Percentiles rank a stretch among this genome's conserved stretches.
Evolutionary conservation across 2,113 vertebrate genomes (phyloP).

Genomic region (Myotis brandtii): DNA sequence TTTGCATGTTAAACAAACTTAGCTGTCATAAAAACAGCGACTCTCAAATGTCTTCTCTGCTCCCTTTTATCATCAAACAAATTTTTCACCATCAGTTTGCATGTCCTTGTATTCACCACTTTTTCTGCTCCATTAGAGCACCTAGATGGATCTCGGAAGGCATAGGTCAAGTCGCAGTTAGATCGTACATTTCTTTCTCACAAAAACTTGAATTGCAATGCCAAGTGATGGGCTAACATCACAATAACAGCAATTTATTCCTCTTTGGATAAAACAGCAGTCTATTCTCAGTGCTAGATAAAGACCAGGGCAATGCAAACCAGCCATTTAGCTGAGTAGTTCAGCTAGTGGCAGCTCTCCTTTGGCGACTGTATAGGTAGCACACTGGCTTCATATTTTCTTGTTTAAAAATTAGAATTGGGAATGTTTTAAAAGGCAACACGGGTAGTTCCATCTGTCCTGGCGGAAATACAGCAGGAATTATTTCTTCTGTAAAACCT

Average conservation of each 20-base stretch:
- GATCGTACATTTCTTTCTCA: slow-evolving; percentile 91
- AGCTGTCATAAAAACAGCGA: slow-evolving; percentile 73
- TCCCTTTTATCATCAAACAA: slow-evolving; percentile 82
- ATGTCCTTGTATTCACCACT: slow-evolving; percentile 85
- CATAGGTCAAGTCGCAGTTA: slow-evolving; percentile 91
- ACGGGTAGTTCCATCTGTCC: slow-evolving; percentile 66
- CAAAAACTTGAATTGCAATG: slow-evolving; percentile 92
- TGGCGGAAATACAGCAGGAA: slow-evolving; percentile 51
- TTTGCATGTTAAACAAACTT: slow-evolving; percentile 82
- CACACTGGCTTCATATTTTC: slow-evolving; percentile 82
- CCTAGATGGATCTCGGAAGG: slow-evolving; percentile 88
- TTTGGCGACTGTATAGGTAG: slow-evolving; percentile 83
- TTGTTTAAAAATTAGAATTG: slow-evolving; percentile 84
- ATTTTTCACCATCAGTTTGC: slow-evolving; percentile 86
- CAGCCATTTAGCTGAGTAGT: slow-evolving; percentile 89
- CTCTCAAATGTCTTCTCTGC: slow-evolving; percentile 77
- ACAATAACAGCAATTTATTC: slow-evolving; percentile 93
- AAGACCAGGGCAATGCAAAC: slow-evolving; percentile 91
- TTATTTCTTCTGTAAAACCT: slow-evolving; percentile 63
- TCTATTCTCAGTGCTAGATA: slow-evolving; percentile 90
- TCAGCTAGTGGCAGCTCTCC: slow-evolving; percentile 84
- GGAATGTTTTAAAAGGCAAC: slow-evolving; percentile 77
- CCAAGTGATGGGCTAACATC: slow-evolving; percentile 92
- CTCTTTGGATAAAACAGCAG: slow-evolving; percentile 91
- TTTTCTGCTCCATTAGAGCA: slow-evolving; percentile 91